Evolutionary conservation across 2,113 vertebrate genomes (phyloP), one percentile per base, ranked within the genome.

Genomic region (Ovibos moschatus): DNA sequence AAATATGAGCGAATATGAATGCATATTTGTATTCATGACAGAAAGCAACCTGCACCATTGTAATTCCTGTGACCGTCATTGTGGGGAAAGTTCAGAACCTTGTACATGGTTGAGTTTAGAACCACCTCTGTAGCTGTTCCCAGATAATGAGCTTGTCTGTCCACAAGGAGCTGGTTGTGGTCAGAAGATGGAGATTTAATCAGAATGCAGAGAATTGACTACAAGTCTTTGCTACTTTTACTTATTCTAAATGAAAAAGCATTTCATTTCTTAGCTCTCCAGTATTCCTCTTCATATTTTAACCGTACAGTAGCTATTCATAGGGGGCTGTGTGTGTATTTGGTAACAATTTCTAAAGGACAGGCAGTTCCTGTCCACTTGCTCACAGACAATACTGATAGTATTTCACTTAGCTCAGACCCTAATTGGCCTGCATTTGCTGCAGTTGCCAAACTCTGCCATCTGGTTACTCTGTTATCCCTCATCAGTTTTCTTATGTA

Each of bases 381-480:
- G 40, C n/a, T 95, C 60, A 36, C 19, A 51, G 67, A 62, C 4
- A 79, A 8, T 43, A 57, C 45, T 50, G 51, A 43, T 55, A 81
- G 45, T 11, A 33, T 62, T 74, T 64, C 30, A 71, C 23, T 97
- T 84, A 57, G 16, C n/a, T 25, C 23, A 71, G 58, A 85, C 13
- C 16, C 19, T 45, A 5, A 50, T 93, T 33, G 79, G 3, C 47
- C 43, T 88, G 58, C 21, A 30, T 60, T 93, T 58, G 45, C 89
- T 92, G 76, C 64, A 74, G 87, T 88, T 82, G 76, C 93, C 85
- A 86, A 76, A 86, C 30, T 74, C n/a, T 92, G 82, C 81, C 43
- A 60, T 97, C 58, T 95, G 96, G 89, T 64, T 87, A 19, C 79
- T 95, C 30, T 94, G 51, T 40, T 36, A 8, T 79, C 51, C 43